Base-by-base conservation (phyloP, 2,888 invertebrate species). In the Parnassius mnemosyne region DNA sequence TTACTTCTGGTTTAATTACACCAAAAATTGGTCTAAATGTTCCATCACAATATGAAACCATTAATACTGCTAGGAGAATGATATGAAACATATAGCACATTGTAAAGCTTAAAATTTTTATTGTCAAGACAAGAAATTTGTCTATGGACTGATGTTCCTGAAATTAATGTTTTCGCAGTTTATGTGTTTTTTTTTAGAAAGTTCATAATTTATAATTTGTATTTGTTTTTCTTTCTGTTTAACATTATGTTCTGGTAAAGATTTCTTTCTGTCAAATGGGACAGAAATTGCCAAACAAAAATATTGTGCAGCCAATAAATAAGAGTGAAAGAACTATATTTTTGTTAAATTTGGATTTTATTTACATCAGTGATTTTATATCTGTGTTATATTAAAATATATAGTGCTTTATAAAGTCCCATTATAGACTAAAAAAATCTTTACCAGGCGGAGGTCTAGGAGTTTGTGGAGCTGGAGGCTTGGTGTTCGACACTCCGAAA, bases 401-500 rank as follows among this genome's bases (percentile, higher is more conserved):
- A 61, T 50, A 44, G 57, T 55, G 47, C 44, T 16, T 34, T 34
- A 34, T 34, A 25, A 73, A 72, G 85, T 85, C 85, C 85, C 86
- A 86, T 85, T 80, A 44, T 41, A 50, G 20, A 50, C 13, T 43
- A 62, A 84, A 80, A 75, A 81, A 81, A 79, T 70, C 72, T 73
- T 92, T 92, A 94, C 94, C 93, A 67, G 93, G 92, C 56, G 93
- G 92, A 66, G 92, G 87, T 11, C 93, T 93, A 51, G 92, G 92
- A 44, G 92, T 92, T 7, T 93, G 89, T 3, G 93, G 89, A n/a
- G 92, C 87, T 3, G 93, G 92, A 55, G 92, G 91, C 68, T 91
- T 89, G 51, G 93, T 93, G 76, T 93, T 94, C 16, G 94, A 93
- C 72, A 95, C 94, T 53, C 95, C 94, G 73, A 95, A 95, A 47